These are phyloP conservation scores for Cenopis cana DNA, from an alignment of 2,888 invertebrate genomes.

Conservation along the genomic window DNA sequence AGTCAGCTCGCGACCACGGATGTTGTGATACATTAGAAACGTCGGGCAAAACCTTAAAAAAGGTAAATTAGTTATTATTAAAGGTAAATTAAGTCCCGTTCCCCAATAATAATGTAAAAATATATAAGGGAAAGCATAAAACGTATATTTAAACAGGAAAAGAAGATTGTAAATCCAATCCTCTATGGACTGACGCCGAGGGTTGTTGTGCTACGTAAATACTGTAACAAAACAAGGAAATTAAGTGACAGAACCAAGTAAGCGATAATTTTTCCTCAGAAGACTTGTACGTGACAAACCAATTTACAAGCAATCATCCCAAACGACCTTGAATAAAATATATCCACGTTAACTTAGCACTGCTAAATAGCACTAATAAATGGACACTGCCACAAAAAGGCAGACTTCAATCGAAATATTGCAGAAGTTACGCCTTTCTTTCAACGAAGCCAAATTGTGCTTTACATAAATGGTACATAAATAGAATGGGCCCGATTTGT, in stretches of 20 bases:
- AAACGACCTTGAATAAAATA: slow-evolving; percentile 32
- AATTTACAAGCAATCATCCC: slow-evolving; percentile 37
- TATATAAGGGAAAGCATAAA: too few species aligned
- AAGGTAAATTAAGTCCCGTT: too few species aligned
- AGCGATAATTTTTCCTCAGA: slow-evolving; percentile 14
- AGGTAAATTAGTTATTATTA: too few species aligned
- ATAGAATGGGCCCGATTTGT: slow-evolving; percentile 31
- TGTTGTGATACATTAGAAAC: too few species aligned
- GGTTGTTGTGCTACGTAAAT: slow-evolving; percentile 1
- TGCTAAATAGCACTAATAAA: slow-evolving; percentile 33
- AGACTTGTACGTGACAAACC: slow-evolving; percentile 34
- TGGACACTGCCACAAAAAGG: background rate
- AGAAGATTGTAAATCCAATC: background rate
- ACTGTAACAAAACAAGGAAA: slow-evolving; percentile 7
- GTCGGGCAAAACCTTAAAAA: too few species aligned
- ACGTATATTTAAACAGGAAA: background rate
- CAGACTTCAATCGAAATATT: background rate
- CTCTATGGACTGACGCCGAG: background rate
- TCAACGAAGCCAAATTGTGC: background rate
- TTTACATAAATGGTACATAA: slow-evolving; percentile 39
- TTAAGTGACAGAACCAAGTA: background rate
- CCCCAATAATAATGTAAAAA: too few species aligned
- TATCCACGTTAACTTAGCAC: slow-evolving; percentile 21
- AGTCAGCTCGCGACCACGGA: too few species aligned
- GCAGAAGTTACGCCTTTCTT: background rate